These are phyloP conservation scores for Epinephelus cyanopodus DNA, from an alignment of 2,113 vertebrate genomes.

Conservation along the genomic window DNA sequence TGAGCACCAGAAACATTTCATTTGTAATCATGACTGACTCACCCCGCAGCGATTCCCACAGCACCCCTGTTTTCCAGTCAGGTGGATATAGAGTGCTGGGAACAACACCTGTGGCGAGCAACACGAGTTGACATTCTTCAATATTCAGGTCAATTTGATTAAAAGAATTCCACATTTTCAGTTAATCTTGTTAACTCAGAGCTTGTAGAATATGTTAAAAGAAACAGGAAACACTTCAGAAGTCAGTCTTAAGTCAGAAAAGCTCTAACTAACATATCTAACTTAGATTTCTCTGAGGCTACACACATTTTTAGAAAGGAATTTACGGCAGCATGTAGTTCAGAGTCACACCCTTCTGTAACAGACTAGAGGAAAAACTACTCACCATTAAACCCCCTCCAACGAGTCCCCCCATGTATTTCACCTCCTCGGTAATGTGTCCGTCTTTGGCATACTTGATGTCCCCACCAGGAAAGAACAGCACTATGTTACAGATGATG, in stretches of 20 bases:
- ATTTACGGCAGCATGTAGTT: background rate
- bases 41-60: constrained; percentile 88
- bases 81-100: constrained; percentile 85
- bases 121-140: background rate
- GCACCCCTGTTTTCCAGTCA: constrained; percentile 83
- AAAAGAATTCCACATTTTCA: background rate
- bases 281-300: background rate
- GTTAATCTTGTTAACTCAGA: background rate
- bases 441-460: constrained; percentile 75
- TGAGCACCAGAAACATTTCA: background rate
- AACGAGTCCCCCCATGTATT: constrained; percentile 86
- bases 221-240: background rate
- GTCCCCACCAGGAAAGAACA: constrained; percentile 85
- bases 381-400: constrained; percentile 87
- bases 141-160: background rate
- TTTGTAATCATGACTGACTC: constrained; percentile 50
- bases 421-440: constrained; percentile 84
- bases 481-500: constrained; percentile 86
- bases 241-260: background rate
- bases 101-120: constrained; percentile 79
- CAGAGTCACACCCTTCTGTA: background rate
- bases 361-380: background rate
- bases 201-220: background rate
- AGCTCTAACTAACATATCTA: background rate
- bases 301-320: background rate